Base-by-base conservation (phyloP, 2,797 vertebrate species). In the Sorex maritimensis region DNA sequence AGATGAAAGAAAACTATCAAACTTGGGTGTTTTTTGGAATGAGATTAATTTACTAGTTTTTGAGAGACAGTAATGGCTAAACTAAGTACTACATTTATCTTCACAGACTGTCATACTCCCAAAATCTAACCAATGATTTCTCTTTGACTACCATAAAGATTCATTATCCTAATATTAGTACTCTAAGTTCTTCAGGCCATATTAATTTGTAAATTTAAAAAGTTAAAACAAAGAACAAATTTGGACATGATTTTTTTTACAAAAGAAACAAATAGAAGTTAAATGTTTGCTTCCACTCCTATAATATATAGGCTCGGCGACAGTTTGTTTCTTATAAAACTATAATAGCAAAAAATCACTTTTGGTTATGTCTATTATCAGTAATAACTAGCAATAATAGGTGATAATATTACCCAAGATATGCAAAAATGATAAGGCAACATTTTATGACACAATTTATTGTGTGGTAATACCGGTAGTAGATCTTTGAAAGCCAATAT, bases 1-100 rank as follows among this genome's bases (percentile, higher is more conserved):
- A 86, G 65, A 95, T 81, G 49, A 97, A 95, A 95, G 88, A 86
- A 93, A 95, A 94, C 92, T 46, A 90, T 69, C 63, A 79, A 46
- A 83, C 82, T 92, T 4, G 12, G 34, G 23, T 13, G 61, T 75
- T 91, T 2, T 77, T 28, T 67, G 72, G 77, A 77, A 86, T 49
- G 74, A 89, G 63, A 91, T 95, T 87, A 92, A 92, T 78, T 81
- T 81, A 93, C 0, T 92, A 92, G 30, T 81, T 92, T 88, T 92
- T 86, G 55, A 87, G 74, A 90, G 71, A 88, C 93, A 95, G 65
- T 63, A 95, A 78, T 83, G 73, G 85, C 28, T 90, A 94, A 93
- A 95, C 95, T 71, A 94, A 93, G 46, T 67, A 88, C 77, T 93
- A 91, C 24, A 91, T 86, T 96, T 86, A 93, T 90, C 72, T 81